Evolutionary conservation across 2,888 invertebrate species (phyloP), one percentile per base, ranked within the genome.

Genomic region (Cephus rjabovi): DNA sequence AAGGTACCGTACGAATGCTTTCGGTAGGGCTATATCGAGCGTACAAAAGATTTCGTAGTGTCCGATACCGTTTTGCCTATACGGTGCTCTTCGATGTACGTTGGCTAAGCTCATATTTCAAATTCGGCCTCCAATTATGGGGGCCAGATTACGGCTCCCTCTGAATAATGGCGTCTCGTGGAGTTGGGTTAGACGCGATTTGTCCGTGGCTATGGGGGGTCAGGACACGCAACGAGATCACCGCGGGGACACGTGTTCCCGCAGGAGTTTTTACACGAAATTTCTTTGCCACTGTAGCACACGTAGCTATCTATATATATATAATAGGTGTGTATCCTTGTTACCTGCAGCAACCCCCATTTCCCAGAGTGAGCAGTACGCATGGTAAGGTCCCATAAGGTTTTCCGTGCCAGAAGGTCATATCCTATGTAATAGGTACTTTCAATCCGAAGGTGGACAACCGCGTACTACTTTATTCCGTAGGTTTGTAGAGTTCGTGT

Each of bases 91-190:
- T 23, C 23, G 56, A 56, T 56, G 2, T 56, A 6, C 56, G 56
- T 56, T 56, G 56, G 56, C 56, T 76, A 70, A 71, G 70, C 71
- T 37, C 35, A 35, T 75, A 33, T 75, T 74, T 35, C 30, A 70
- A 31, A 69, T 40, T 70, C 34, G 40, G 70, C 68, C 70, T 83
- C 79, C 83, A 83, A 86, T 87, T 87, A 87, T 85, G 81, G 82
- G 80, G 77, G 80, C 76, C 33, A 79, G 83, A 83, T 82, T 81
- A 71, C 82, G 78, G 78, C 78, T 75, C 75, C 82, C 79, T 80
- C 79, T 80, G 81, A 84, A 86, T 84, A 86, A 87, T 71, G 71
- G 82, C 80, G 79, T 71, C 76, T 75, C 73, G 68, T 23, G 77
- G 69, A 74, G 68, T 56, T 73, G 77, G 69, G 69, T 75, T 69